Conservation (phyloP, 2,797 vertebrate species). For the Gobionotothen gibberifrons region DNA sequence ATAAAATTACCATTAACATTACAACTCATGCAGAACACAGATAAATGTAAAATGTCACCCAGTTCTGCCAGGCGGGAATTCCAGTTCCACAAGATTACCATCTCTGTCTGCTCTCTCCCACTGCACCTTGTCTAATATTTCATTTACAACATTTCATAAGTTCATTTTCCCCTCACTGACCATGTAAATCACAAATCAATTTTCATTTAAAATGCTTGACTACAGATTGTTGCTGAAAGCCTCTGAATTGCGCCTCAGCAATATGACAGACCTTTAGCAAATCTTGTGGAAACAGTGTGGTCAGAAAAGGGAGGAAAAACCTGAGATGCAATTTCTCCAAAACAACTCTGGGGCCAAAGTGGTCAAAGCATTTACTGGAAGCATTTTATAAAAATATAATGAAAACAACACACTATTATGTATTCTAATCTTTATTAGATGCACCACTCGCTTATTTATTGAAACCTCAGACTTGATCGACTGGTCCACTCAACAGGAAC, state of each 20-base stretch:
- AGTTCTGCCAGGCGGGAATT: conserved; percentile 97
- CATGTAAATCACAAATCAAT: conserved; percentile 99
- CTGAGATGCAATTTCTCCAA: conserved; percentile 74
- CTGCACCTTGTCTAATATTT: conserved; percentile 97
- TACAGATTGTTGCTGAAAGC: conserved; percentile 96
- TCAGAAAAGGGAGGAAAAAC: conserved; percentile 48
- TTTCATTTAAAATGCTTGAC: conserved; percentile 99
- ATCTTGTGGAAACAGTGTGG: conserved; percentile 80
- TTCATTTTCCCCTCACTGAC: conserved; percentile 99
- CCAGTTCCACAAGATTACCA: conserved; percentile 98
- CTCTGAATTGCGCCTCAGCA: conserved; percentile 87
- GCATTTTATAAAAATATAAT: conserved; percentile 65
- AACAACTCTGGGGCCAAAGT: conserved; percentile 74
- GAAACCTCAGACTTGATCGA: conserved; percentile 35
- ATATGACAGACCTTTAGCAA: conserved; percentile 89
- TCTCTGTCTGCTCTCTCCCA: conserved; percentile 82
- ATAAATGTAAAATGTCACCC: conserved; percentile 99
- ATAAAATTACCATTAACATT: conserved; percentile 99
- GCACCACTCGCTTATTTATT: conserved; percentile 33
- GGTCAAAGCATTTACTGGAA: conserved; percentile 72
- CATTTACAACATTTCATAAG: conserved; percentile 99
- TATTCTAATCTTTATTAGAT: conserved; percentile 42
- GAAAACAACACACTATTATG: conserved; percentile 63
- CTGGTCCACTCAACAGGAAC: conserved; percentile 33
- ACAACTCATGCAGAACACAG: conserved; percentile 99